Conservation (phyloP, 2,888 invertebrate genomes). For the Pheosia tremula region DNA sequence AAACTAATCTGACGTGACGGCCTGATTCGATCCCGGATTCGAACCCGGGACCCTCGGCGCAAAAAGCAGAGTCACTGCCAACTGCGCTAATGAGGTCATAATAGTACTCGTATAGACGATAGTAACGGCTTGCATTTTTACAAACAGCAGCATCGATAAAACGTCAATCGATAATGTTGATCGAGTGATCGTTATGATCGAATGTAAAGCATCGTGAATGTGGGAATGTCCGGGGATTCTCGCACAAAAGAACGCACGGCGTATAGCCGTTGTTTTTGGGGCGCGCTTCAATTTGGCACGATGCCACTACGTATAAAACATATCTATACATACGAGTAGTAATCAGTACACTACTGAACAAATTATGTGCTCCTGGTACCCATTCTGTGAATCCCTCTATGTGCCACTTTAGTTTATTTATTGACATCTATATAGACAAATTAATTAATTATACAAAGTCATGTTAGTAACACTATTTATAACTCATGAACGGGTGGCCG, state of each 20-base stretch:
- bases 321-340: not conserved
- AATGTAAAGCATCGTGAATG: not conserved
- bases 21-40: too few relatives aligned
- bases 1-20: too few relatives aligned
- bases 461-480: too few relatives aligned
- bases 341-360: not conserved
- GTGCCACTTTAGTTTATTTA: too few relatives aligned
- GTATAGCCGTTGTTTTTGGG: not conserved
- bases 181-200: slow-evolving; percentile 2
- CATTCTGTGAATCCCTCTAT: too few relatives aligned
- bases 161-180: slow-evolving; percentile 1
- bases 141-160: not conserved
- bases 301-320: not conserved
- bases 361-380: not conserved
- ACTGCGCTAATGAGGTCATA: too few relatives aligned
- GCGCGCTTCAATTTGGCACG: not conserved
- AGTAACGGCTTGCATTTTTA: not conserved
- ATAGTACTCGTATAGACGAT: too few relatives aligned
- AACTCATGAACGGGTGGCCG: too few relatives aligned
- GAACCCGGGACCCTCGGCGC: too few relatives aligned
- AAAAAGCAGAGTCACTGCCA: too few relatives aligned
- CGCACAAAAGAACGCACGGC: not conserved
- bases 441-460: too few relatives aligned
- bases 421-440: too few relatives aligned
- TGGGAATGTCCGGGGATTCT: not conserved